Conservation (phyloP, 2,113 vertebrate species). For the Andinoacara biseriatus region DNA sequence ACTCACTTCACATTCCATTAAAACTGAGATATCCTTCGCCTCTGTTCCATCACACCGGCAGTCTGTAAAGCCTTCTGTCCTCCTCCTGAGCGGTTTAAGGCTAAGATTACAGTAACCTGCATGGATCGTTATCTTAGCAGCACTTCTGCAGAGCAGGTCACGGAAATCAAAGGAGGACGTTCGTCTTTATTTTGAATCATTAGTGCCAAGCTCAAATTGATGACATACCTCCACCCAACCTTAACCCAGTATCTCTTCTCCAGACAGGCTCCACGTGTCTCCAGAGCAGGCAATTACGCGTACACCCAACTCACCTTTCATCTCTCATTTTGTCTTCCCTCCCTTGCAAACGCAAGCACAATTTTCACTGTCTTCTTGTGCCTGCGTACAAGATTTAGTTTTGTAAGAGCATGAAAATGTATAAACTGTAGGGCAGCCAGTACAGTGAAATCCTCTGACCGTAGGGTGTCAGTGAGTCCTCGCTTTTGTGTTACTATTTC, state of each 20-base stretch:
- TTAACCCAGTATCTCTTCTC: conserved; percentile 42
- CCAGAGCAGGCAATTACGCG: conserved; percentile 45
- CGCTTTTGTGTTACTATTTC: conserved; percentile 71
- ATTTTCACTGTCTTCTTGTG: background rate
- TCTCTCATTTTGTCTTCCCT: conserved; percentile 29
- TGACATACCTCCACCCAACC: conserved; percentile 62
- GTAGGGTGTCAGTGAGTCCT: conserved; percentile 38
- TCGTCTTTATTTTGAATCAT: conserved; percentile 79
- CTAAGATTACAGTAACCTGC: conserved; percentile 82
- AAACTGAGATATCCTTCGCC: background rate
- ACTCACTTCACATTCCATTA: conserved; percentile 4
- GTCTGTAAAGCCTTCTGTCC: conserved; percentile 2
- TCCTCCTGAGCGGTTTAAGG: conserved; percentile 41
- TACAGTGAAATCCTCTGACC: conserved; percentile 10
- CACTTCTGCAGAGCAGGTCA: conserved; percentile 78
- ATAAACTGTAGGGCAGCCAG: background rate
- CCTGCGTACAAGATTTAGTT: background rate
- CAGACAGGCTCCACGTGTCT: conserved; percentile 71
- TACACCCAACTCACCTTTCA: conserved; percentile 45
- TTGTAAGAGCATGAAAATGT: background rate
- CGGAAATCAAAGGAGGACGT: conserved; percentile 79
- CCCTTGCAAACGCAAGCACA: background rate
- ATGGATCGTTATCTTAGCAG: conserved; percentile 82
- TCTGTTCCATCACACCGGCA: background rate
- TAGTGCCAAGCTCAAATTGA: conserved; percentile 78